Base-by-base conservation (phyloP, 2,797 vertebrate genomes). In the Orientallactaga sibirica region DNA sequence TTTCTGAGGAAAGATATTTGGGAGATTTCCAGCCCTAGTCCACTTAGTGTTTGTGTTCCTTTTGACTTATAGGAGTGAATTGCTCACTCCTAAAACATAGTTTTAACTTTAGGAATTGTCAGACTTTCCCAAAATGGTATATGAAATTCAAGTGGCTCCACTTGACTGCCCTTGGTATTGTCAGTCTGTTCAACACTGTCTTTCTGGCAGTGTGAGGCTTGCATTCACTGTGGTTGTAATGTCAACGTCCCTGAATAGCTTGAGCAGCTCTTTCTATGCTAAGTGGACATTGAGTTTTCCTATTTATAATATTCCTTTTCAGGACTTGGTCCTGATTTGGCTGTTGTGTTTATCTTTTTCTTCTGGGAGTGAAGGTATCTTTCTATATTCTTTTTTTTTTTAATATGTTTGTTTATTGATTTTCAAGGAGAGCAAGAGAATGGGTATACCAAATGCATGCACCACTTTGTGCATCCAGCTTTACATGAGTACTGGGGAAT, bases 51-150 rank as follows among this genome's bases (percentile, higher is more conserved):
- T 43, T 76, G 19, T 24, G 24, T 80, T 85, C 82, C 71, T 66
- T 16, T 75, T 94, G 48, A 11, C 4, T 25, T 48, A 58, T 20
- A 74, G 41, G 24, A 77, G 18, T 52, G 33, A 81, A 33, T 22
- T 9, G 14, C 37, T 84, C 66, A 62, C 43, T 67, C 14, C 80
- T n/a, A 83, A 12, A n/a, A 8, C 58, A 33, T 14, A 29, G 14
- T 43, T 76, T 68, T 76, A 86, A 86, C 29, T 88, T 86, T 80
- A 89, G 62, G 71, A 83, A 71, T 43, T 73, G 22, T 20, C n/a
- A 1, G 19, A 19, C 37, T 89, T 79, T 75, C 52, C 43, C 41
- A 61, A 52, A 87, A 14, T 73, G 7, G 8, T 52, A 12, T 29
- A 12, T 18, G 20, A 76, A 66, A 29, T 20, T 11, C 62, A 10